Conservation (phyloP, 2,797 vertebrate species). For the Streptopelia turtur region DNA sequence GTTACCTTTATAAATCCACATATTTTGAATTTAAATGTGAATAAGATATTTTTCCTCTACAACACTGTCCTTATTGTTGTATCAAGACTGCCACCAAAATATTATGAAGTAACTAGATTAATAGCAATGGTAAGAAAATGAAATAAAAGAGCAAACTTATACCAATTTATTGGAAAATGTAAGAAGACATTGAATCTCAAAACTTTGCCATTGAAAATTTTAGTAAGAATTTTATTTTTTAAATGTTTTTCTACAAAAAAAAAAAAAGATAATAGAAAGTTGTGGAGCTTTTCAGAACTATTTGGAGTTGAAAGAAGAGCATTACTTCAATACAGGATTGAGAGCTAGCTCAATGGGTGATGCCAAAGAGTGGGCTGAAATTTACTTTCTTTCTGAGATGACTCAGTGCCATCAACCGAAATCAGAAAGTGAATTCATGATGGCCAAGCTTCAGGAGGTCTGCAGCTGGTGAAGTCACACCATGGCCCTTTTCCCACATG, state of each 20-base stretch:
- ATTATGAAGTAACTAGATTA: background rate
- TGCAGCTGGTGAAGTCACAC: background rate
- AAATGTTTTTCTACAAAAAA: background rate
- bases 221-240: background rate
- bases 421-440: background rate
- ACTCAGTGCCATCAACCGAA: background rate
- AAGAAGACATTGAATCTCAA: background rate
- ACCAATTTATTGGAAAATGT: background rate
- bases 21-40: background rate
- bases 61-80: background rate
- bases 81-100: background rate
- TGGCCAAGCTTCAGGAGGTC: background rate
- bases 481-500: background rate
- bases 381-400: background rate
- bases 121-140: background rate
- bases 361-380: background rate
- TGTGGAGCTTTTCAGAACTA: background rate
- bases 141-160: background rate
- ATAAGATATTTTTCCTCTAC: background rate
- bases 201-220: background rate
- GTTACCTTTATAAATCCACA: background rate
- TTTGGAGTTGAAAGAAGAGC: background rate
- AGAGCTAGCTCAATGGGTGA: background rate
- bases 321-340: background rate
- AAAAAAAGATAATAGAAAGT: too few species aligned